phyloP scores from a whole-genome alignment of 2,113 vertebrate genomes.

The Pomatostomus ruficeps region DNA sequence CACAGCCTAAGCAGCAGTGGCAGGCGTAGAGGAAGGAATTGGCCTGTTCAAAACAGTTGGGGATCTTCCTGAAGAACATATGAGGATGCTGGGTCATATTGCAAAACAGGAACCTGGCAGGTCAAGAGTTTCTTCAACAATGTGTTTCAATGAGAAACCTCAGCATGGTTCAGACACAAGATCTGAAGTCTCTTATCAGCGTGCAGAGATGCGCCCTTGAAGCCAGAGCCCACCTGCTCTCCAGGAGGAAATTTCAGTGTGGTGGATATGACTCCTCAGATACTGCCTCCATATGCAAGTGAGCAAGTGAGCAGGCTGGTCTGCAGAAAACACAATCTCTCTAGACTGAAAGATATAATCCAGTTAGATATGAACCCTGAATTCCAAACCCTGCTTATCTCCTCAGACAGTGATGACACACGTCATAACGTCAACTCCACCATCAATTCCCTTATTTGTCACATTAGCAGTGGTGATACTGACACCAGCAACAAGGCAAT shows the following conservation, averaged over 20 bases:
- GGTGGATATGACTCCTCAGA: slow-evolving; percentile 50
- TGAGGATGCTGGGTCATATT: slow-evolving; percentile 67
- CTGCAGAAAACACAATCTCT: slow-evolving; percentile 62
- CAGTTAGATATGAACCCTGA: slow-evolving; percentile 75
- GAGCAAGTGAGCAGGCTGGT: slow-evolving; percentile 69
- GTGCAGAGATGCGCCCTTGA: slow-evolving; percentile 65
- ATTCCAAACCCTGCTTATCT: slow-evolving; percentile 71
- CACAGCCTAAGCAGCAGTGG: neutral
- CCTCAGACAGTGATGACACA: slow-evolving; percentile 74
- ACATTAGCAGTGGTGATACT: slow-evolving; percentile 77
- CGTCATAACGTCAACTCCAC: slow-evolving; percentile 77
- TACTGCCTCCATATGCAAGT: slow-evolving; percentile 72
- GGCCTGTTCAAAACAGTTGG: slow-evolving; percentile 73
- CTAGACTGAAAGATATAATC: slow-evolving; percentile 74
- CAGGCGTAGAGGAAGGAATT: neutral
- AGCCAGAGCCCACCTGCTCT: slow-evolving; percentile 57
- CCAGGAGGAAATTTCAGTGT: neutral
- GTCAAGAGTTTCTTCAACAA: neutral
- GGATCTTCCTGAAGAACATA: slow-evolving; percentile 79
- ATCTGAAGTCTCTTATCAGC: slow-evolving; percentile 52
- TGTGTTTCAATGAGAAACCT: neutral
- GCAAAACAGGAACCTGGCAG: neutral
- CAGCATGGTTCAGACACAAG: slow-evolving; percentile 48
- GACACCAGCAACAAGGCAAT: slow-evolving; percentile 80
- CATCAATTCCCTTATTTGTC: slow-evolving; percentile 82